phyloP scores from a whole-genome alignment of 2,113 vertebrate species.

The Callionymus lyra region DNA sequence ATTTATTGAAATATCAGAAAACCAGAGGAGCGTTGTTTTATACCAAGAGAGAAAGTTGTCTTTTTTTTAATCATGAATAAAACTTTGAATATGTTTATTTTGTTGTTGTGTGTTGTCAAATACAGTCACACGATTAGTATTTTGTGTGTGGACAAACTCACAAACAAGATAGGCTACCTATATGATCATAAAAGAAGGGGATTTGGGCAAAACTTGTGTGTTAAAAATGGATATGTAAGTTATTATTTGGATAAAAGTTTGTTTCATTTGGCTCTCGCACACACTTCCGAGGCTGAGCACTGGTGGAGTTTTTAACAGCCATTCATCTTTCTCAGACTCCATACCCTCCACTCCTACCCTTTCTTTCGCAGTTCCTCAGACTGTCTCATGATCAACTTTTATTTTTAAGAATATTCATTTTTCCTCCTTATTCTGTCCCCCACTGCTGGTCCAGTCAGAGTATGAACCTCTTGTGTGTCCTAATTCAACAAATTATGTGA shows the following conservation, averaged over 20 bases:
- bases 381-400: slow-evolving; percentile 40
- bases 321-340: slow-evolving; percentile 38
- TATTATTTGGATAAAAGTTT: no score
- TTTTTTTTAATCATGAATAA: no score
- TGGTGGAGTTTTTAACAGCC: slow-evolving; percentile 34
- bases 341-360: slow-evolving; percentile 13
- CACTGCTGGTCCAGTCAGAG: slow-evolving; percentile 19
- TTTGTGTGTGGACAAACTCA: slow-evolving; percentile 9
- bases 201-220: no score
- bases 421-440: slow-evolving; percentile 18
- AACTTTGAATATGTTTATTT: no score
- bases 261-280: no score
- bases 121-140: slow-evolving; percentile 2
- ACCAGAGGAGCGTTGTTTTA: not conserved
- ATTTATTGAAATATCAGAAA: slow-evolving; percentile 38
- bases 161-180: no score
- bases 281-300: slow-evolving; percentile 14
- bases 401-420: slow-evolving; percentile 44
- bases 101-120: not conserved
- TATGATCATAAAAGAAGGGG: no score
- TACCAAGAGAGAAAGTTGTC: not conserved
- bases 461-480: no score
- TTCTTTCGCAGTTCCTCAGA: slow-evolving; percentile 26
- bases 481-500: no score
- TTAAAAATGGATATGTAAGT: no score